Evolutionary conservation across 64 coral and sea anemone genomes (phyloP), one percentile per base, ranked within the genome.

Genomic region (Porites australiensis): DNA sequence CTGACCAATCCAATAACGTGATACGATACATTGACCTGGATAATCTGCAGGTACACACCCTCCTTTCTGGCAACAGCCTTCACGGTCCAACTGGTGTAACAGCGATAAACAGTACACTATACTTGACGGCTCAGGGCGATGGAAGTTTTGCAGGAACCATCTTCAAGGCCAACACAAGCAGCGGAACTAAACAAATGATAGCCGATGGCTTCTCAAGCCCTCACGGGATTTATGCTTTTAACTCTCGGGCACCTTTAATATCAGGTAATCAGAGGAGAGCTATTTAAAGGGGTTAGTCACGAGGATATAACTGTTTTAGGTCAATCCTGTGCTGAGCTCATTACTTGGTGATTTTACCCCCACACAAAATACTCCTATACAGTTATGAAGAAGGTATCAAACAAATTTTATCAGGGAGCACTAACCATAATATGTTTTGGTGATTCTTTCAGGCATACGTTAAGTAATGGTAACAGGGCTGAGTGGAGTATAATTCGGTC

Each of bases 31-130:
- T 80, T 15, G 37, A 80, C 37, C 54, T 80, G 11, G 54, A 13
- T 7, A 61, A 12, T 61, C 13, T 60, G 57, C 51, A 62, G 77
- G 44, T 80, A n/a, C 77, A 7, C 55, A 15, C 77, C 6, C 22
- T 80, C 0, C n/a, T 80, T 44, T 80, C 77, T 37, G 77, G 77
- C 59, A 80, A 80, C 27, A 37, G 27, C 57, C 77, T 80, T 60
- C 77, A 80, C 12, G 4, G 57, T 14, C 77, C 77, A 60, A 44
- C 53, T 60, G 22, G 77, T 60, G 54, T 80, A 9, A 22, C 57
- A 22, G 14, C 61, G 5, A 6, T 80, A 44, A 80, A 80, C 11
- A 55, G 6, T 14, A 80, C 55, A 2, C 20, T 80, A 4, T 80
- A 80, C 23, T 80, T 53, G 77, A 80, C 77, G 13, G n/a, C 53